Evolutionary conservation across 2,888 invertebrate genomes (phyloP).

Genomic region (Tricholauxania praeusta): DNA sequence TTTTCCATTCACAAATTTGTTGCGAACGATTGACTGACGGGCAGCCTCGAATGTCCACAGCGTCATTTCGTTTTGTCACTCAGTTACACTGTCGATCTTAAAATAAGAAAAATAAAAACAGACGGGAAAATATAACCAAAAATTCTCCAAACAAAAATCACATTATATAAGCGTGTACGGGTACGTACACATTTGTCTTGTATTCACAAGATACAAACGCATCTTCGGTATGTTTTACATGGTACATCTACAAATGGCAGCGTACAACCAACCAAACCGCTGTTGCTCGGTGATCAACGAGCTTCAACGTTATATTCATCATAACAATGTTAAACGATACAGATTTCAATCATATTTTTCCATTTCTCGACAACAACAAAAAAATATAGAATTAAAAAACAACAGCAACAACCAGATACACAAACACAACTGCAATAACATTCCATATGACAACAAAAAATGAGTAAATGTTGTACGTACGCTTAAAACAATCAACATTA

Average conservation of each 20-base stretch:
- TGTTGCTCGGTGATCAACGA: neutral
- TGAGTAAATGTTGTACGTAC: slow-evolving; percentile 9
- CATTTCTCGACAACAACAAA: slow-evolving; percentile 6
- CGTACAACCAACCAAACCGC: slow-evolving; percentile 3
- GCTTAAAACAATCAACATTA: slow-evolving; percentile 19
- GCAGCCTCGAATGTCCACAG: neutral
- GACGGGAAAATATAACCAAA: too few species aligned
- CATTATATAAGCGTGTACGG: slow-evolving; percentile 16
- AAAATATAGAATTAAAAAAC: neutral
- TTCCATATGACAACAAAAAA: neutral
- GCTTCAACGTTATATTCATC: neutral
- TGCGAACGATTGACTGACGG: neutral
- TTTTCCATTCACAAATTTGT: slow-evolving; percentile 2
- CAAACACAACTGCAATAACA: slow-evolving; percentile 34
- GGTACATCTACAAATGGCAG: neutral
- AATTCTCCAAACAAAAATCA: neutral
- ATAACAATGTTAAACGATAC: slow-evolving; percentile 6
- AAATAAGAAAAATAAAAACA: neutral
- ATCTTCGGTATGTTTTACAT: neutral
- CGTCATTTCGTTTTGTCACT: slow-evolving; percentile 19
- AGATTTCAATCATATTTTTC: slow-evolving; percentile 28
- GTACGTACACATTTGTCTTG: slow-evolving; percentile 12
- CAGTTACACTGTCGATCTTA: neutral
- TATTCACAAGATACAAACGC: slow-evolving; percentile 12
- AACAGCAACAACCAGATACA: slow-evolving; percentile 44